A percentile compares a stretch with the other conserved stretches of the same genome.
Evolutionary conservation across 2,888 invertebrate genomes (phyloP).

Genomic region (Drosophila nigricruria): DNA sequence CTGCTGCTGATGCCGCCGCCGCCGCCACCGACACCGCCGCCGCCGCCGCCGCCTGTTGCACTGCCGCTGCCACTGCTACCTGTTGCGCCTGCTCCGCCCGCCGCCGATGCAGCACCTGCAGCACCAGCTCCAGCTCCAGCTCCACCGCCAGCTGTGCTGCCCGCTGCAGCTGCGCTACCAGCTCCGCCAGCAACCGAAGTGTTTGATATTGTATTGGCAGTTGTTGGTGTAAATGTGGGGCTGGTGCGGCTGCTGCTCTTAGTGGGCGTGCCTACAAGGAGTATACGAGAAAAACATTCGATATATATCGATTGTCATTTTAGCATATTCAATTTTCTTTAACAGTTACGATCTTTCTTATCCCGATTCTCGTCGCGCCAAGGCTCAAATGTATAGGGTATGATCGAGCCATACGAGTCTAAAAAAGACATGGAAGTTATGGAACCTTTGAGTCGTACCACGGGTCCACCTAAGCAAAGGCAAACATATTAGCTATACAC

Average conservation of each 20-base stretch:
- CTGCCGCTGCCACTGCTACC: conserved; percentile 17
- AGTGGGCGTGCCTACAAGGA: conserved; percentile 88
- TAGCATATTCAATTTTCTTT: not conserved
- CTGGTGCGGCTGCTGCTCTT: conserved; percentile 91
- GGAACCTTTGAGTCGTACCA: conserved; percentile 98
- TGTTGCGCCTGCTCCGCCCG: conserved; percentile 14
- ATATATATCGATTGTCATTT: not conserved
- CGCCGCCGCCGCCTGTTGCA: conserved; percentile 13
- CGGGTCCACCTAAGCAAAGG: conserved; percentile 92
- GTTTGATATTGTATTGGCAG: conserved; percentile 84
- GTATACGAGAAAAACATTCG: not conserved
- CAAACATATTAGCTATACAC: not conserved
- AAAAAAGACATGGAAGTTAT: conserved; percentile 97
- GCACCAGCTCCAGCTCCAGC: conserved; percentile 12
- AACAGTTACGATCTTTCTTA: conserved; percentile 84
- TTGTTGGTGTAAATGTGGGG: conserved; percentile 88
- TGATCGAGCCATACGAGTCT: conserved; percentile 96
- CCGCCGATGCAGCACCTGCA: conserved; percentile 9
- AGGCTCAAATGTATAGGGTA: conserved; percentile 95
- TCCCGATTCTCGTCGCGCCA: conserved; percentile 94
- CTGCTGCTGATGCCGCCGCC: conserved; percentile 69
- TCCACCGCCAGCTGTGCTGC: conserved; percentile 13
- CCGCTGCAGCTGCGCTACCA: conserved; percentile 39
- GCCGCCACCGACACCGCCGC: conserved; percentile 7
- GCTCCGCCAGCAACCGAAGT: conserved; percentile 68